Conservation (phyloP, 2,888 invertebrate genomes). For the Cephus nigrinus region DNA sequence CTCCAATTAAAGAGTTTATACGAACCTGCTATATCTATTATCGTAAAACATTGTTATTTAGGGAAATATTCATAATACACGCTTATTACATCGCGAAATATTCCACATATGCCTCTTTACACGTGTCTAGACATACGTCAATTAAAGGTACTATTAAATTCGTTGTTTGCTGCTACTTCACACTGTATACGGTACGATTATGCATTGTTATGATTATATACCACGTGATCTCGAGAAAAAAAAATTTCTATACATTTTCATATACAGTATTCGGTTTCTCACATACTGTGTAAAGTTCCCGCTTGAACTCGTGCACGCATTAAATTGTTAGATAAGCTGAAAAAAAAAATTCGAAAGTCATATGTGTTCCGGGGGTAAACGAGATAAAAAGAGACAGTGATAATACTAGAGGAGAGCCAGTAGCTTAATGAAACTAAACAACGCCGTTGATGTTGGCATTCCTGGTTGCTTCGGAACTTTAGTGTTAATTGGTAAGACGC, state of each 20-base stretch:
- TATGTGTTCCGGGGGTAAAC: background rate
- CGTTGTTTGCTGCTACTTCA: too few relatives aligned
- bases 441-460: slow-evolving; percentile 9
- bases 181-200: too few relatives aligned
- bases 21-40: background rate
- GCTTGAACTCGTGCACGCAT: background rate
- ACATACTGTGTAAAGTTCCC: background rate
- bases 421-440: background rate
- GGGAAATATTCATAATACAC: background rate
- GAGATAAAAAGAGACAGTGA: background rate
- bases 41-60: background rate
- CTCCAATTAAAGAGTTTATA: background rate
- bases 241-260: background rate
- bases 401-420: background rate
- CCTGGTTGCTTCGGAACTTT: slow-evolving; percentile 11
- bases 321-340: background rate
- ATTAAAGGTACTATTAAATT: too few relatives aligned
- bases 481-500: slow-evolving; percentile 19
- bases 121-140: too few relatives aligned
- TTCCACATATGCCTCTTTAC: background rate
- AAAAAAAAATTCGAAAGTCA: background rate
- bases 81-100: background rate
- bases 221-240: background rate
- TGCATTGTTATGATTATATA: too few relatives aligned
- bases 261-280: too few relatives aligned